A percentile compares a stretch with the other conserved stretches of the same genome.
Evolutionary conservation across 2,797 vertebrate species (phyloP).

Genomic region (Gymnopithys bicolor): DNA sequence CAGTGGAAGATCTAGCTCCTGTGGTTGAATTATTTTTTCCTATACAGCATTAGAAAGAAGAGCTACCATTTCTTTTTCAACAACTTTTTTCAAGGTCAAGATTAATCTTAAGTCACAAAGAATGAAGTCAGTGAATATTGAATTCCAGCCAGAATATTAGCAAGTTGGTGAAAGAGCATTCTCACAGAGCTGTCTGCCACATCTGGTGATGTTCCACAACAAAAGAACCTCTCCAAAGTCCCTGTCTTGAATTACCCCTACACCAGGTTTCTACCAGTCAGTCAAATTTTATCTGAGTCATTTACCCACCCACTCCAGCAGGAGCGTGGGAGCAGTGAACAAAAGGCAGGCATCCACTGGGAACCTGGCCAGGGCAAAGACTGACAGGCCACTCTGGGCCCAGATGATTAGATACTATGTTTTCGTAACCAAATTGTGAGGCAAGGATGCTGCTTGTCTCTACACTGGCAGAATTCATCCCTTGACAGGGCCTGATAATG

Average conservation of each 20-base stretch:
- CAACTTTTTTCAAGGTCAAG: slow-evolving; percentile 5
- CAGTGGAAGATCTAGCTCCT: neutral
- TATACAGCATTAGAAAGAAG: neutral
- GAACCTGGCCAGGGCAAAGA: neutral
- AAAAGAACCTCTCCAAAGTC: neutral
- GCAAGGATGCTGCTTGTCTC: neutral
- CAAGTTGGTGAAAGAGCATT: slow-evolving; percentile 27
- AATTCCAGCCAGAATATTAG: slow-evolving; percentile 11
- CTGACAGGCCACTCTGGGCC: neutral
- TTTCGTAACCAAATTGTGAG: neutral
- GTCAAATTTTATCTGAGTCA: slow-evolving; percentile 44
- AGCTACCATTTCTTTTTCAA: neutral
- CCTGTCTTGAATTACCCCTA: slow-evolving; percentile 30
- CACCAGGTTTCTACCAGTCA: neutral
- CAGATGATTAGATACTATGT: neutral
- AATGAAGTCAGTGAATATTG: slow-evolving; percentile 31
- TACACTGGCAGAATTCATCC: neutral
- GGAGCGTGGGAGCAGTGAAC: slow-evolving; percentile 9
- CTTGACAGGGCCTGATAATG: neutral
- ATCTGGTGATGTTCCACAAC: neutral
- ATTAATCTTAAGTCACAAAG: neutral
- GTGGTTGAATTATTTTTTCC: neutral
- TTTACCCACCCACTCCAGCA: neutral
- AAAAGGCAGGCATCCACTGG: neutral
- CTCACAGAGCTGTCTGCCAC: neutral